phyloP scores from a whole-genome alignment of 1,140 invertebrate genomes.

The Zophobas morio region DNA sequence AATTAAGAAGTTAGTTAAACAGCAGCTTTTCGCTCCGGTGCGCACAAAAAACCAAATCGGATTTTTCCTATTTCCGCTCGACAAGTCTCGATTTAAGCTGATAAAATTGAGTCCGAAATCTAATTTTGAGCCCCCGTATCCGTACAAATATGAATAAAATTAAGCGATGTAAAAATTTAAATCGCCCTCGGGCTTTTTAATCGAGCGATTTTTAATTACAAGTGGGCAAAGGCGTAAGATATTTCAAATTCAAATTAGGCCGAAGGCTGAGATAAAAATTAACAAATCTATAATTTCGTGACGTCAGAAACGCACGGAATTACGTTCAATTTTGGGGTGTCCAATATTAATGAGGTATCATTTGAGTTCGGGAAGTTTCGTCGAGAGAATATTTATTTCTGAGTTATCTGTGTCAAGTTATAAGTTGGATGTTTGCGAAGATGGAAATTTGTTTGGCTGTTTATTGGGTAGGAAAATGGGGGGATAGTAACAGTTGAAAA shows the following conservation, averaged over 20 bases:
- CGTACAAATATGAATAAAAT: neutral
- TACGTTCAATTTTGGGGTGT: neutral
- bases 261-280: conserved; percentile 6
- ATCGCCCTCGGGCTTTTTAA: neutral
- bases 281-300: conserved; percentile 19
- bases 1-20: too few species aligned
- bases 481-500: too few species aligned
- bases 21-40: too few species aligned
- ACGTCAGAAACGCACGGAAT: conserved; percentile 10
- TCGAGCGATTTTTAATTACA: conserved; percentile 11
- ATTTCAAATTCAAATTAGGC: conserved; percentile 19
- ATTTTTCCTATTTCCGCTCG: too few species aligned
- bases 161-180: neutral
- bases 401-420: too few species aligned
- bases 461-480: too few species aligned
- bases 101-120: neutral
- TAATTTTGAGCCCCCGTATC: neutral
- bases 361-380: neutral
- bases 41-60: too few species aligned
- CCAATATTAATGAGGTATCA: neutral
- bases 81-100: too few species aligned
- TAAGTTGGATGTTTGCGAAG: too few species aligned
- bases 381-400: neutral
- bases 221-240: neutral
- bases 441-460: too few species aligned